Percentiles rank a stretch among this genome's conserved stretches.
These are phyloP conservation scores for Apus apus DNA, from an alignment of 2,113 vertebrate species.

Conservation along the genomic window DNA sequence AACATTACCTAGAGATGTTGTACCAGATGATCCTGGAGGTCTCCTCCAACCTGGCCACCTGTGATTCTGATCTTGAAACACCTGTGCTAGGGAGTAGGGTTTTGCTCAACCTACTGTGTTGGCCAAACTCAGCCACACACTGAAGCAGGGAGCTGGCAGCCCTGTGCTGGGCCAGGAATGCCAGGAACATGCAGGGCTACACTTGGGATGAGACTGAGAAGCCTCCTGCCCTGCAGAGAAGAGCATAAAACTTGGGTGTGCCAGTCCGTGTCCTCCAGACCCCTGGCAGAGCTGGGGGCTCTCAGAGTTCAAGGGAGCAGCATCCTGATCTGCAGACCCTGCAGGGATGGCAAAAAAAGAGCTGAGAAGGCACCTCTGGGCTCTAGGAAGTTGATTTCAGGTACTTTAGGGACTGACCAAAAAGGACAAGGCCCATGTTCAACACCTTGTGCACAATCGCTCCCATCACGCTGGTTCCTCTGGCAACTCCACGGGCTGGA, in stretches of 20 bases:
- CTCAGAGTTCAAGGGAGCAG: not conserved
- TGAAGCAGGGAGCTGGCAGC: not conserved
- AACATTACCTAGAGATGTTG: not conserved
- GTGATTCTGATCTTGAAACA: not conserved
- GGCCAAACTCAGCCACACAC: not conserved
- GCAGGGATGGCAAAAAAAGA: not conserved
- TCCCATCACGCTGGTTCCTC: not conserved
- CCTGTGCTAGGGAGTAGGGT: not conserved
- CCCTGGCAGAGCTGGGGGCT: not conserved
- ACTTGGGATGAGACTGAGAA: not conserved
- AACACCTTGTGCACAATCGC: not conserved
- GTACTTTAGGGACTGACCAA: not conserved
- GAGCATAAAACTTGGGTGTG: not conserved
- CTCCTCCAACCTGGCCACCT: too few species aligned
- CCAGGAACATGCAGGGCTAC: not conserved
- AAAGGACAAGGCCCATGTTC: not conserved
- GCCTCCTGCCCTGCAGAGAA: not conserved
- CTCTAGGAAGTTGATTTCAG: not conserved
- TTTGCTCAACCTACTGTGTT: not conserved
- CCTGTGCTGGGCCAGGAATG: not conserved
- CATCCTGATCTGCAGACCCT: not conserved
- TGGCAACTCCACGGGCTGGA: not conserved
- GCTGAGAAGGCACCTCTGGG: not conserved
- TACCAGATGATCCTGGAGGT: too few species aligned
- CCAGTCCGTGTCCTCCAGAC: not conserved